Evolutionary conservation across 2,888 invertebrate genomes (phyloP), one percentile per base, ranked within the genome.

Genomic region (Lepidonotus clava): DNA sequence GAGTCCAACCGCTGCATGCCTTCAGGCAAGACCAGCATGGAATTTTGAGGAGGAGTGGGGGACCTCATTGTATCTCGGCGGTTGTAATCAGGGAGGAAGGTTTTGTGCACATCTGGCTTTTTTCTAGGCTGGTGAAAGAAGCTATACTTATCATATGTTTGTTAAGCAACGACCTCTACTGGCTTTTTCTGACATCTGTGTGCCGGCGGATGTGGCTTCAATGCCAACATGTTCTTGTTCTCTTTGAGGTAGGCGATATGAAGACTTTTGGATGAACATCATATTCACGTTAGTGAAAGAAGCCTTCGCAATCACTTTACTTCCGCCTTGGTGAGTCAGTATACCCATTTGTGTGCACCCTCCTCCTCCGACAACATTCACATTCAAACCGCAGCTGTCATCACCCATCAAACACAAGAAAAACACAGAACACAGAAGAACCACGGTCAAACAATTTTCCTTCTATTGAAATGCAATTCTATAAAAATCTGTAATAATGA

Each of bases 81-180:
- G 46, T 41, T 80, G 46, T 80, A 80, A 80, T 80, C 80, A 80
- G 46, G 46, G 28, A 14, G 41, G 24, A 24, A 46, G 34, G 80
- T 46, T 51, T 46, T 80, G 80, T 80, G 80, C 46, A 80, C 80
- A 80, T 80, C 80, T 80, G 80, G 80, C 80, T 46, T 80, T 80
- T 41, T 80, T 80, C 8, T 46, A 28, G 41, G n/a, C 28, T 46
- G n/a, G 11, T 80, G 32, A 41, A n/a, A 38, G 1, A 46, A 32
- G 32, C n/a, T 71, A 46, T 80, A 80, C 80, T 80, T 80, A 80
- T 80, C 46, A 46, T 80, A 80, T 46, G 51, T 80, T 80, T 80
- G 80, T 80, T 41, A 80, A 77, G 41, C 40, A 77, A 77, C 34
- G 66, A 71, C 71, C 71, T 71, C 71, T 34, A 71, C 14, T 38